Evolutionary conservation across 1,140 invertebrate genomes (phyloP).

Genomic region (Drosophila kurseongensis): DNA sequence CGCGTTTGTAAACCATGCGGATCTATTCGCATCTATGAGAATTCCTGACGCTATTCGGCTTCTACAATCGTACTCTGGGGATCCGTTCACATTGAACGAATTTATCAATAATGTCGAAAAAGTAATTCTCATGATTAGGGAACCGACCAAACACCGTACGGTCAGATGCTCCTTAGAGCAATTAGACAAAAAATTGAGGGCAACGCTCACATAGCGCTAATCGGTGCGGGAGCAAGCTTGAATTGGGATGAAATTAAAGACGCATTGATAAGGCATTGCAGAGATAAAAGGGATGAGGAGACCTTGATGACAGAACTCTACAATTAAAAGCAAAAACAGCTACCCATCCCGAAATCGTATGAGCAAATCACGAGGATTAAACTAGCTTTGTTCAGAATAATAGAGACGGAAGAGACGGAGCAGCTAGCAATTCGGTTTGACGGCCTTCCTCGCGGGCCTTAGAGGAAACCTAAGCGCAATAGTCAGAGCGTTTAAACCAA

Average conservation of each 20-base stretch:
- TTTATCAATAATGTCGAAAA: background rate
- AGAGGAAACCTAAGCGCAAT: background rate
- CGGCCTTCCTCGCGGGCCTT: background rate
- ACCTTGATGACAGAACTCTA: background rate
- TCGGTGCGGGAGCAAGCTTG: background rate
- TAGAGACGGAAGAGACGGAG: background rate
- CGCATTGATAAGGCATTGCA: background rate
- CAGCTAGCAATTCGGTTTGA: background rate
- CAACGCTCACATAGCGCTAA: no score
- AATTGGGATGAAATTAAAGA: background rate
- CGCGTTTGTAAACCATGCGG: background rate
- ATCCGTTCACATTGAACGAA: background rate
- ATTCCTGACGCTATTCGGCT: background rate
- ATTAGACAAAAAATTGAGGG: background rate
- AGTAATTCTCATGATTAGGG: background rate
- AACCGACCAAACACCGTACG: background rate
- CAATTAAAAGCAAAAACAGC: background rate
- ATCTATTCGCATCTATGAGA: background rate
- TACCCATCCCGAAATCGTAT: background rate
- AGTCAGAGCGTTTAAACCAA: background rate
- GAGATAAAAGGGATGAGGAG: conserved; percentile 1
- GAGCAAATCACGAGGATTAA: background rate
- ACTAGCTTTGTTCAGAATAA: background rate
- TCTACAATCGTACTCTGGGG: background rate
- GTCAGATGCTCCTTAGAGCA: background rate